Evolutionary conservation across 2,797 vertebrate genomes (phyloP), one percentile per base, ranked within the genome.

Genomic region (Pampus argenteus): DNA sequence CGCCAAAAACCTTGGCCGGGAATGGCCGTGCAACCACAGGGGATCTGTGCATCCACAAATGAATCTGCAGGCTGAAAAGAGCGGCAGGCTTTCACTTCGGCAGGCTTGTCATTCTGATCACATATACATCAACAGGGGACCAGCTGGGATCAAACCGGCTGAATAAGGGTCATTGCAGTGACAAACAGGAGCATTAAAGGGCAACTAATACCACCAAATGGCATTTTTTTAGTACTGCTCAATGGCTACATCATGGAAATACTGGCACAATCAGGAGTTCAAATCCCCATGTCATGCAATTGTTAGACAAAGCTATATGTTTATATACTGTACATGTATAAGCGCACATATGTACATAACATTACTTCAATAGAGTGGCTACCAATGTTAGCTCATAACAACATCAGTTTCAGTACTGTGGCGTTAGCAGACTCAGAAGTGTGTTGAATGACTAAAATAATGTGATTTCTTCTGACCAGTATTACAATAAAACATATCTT

Each of bases 21-120:
- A 75, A 69, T 67, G 68, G 67, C 59, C 34, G 7, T n/a, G 73
- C 54, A 54, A 76, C 79, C 81, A 76, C 63, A 47, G 68, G 73
- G 52, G 56, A 83, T 62, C 78, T 81, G 71, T 71, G 18, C 74
- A 31, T 68, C 57, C 54, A 45, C 64, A 75, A 85, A 78, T 74
- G 75, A 84, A 86, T 84, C 70, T 31, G 74, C 29, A 49, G 71
- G 57, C 69, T 77, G 61, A 84, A 64, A 78, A 77, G 61, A 68
- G 57, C 73, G 60, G 59, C 36, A 6, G 61, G 54, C 59, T n/a
- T 51, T 81, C 75, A 79, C 76, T 62, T 75, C 78, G 38, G 76
- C 74, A 52, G 51, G 69, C 51, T 62, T 71, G 59, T 62, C 79
- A 69, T 66, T 71, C 62, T 58, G 70, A 69, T 76, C 17, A 22